Evolutionary conservation across 2,888 invertebrate species (phyloP), one percentile per base, ranked within the genome.

Genomic region (Gisinianus flammeolus): DNA sequence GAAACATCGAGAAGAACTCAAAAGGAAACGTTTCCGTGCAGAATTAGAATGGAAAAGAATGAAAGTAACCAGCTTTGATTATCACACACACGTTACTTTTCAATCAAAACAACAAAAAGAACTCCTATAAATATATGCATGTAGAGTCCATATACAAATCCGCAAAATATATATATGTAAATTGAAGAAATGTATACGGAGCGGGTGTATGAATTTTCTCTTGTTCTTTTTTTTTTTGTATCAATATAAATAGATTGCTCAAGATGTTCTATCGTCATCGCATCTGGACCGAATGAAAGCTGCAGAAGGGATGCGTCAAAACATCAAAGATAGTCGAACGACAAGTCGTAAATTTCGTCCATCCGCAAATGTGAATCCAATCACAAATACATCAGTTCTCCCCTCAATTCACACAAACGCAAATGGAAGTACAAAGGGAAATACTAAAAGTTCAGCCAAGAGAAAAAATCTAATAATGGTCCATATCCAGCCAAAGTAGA

Each of bases 211-310:
- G n/a, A n/a, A n/a, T n/a, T n/a, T n/a, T n/a, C n/a, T n/a, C n/a
- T n/a, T n/a, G n/a, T n/a, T n/a, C n/a, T n/a, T n/a, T n/a, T n/a
- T n/a, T n/a, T n/a, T n/a, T n/a, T n/a, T n/a, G n/a, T n/a, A n/a
- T n/a, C n/a, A n/a, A 44, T 44, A 44, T 12, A 44, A 44, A 44
- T 16, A 44, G 52, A 16, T 44, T 8, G 52, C 8, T 8, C 52
- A 44, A 44, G 52, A 44, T 44, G 16, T 44, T 16, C 52, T 44
- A 8, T 58, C 58, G n/a, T 12, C 58, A 6, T 58, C 58, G 6
- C 19, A 58, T 58, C 10, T 22, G 6, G 58, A 58, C 58, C 58
- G 58, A 6, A 58, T 58, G 58, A 58, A 58, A 58, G 58, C n/a
- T 58, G 58, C 58, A 16, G 58, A 58, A n/a, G 58, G 58, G 6